Base-by-base conservation (phyloP, 2,113 vertebrate species). In the Dolichotis patagonum region DNA sequence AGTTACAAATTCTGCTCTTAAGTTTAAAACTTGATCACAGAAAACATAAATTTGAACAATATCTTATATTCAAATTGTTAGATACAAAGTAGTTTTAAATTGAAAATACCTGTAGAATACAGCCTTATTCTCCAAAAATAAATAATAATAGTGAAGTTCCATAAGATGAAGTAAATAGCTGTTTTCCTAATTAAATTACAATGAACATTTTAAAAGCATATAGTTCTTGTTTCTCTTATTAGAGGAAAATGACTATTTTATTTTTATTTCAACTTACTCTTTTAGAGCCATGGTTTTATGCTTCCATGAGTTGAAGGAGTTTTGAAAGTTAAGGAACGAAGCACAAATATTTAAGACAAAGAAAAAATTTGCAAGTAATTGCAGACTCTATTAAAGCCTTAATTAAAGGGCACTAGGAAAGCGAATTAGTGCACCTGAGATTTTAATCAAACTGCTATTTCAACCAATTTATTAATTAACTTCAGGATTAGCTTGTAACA, bases 381-480 rank as follows among this genome's bases (percentile, higher is more conserved):
- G 84, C 83, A 97, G 90, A 10, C 56, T 97, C 85, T 95, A 91
- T 97, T 98, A 98, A 98, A 97, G 71, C 75, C 90, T 98, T 98
- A 98, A 98, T 98, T 98, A 98, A 98, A 97, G 96, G 94, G 75
- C 52, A 92, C 28, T 87, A 93, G 46, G 90, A 97, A 98, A 95
- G 81, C 6, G 35, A 98, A 97, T 98, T 97, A 91, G 90, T 80
- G 97, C 85, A 95, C 95, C 96, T 85, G 58, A 97, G 87, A 84
- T 97, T 98, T 97, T 97, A 98, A 98, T 97, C 97, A 98, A 97
- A 96, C 46, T 98, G 93, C 84, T 98, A 96, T 98, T 98, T 97
- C 69, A 73, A 97, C 0, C 38, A 97, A 97, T 98, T 97, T 98
- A 98, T 97, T 97, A 98, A 98, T 90, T 97, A 96, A 96, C 91